Percentiles rank a stretch among this genome's conserved stretches.
phyloP scores from a whole-genome alignment of 2,888 invertebrate species.

The Pollenia labialis region DNA sequence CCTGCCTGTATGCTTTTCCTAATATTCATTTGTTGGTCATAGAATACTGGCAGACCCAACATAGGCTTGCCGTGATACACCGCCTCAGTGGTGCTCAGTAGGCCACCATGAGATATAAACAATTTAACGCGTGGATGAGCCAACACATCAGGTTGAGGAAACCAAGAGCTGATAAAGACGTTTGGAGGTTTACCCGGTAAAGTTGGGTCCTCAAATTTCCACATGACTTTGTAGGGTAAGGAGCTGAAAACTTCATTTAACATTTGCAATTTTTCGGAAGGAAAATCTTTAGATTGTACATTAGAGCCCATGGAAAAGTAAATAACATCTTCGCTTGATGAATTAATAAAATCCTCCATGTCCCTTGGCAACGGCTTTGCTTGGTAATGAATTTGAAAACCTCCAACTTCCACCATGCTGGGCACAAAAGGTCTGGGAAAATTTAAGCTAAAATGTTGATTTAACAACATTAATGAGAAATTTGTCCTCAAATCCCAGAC shows the following conservation, averaged over 20 bases:
- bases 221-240: constrained; percentile 79
- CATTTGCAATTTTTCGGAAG: constrained; percentile 74
- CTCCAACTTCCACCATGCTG: constrained; percentile 83
- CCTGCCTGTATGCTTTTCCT: constrained; percentile 76
- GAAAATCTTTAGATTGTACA: constrained; percentile 78
- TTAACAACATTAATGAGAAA: constrained; percentile 79
- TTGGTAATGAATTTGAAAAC: constrained; percentile 80
- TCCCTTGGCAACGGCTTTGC: constrained; percentile 79
- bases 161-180: constrained; percentile 80
- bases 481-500: constrained; percentile 76
- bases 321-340: constrained; percentile 83
- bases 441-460: constrained; percentile 81
- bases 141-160: constrained; percentile 81
- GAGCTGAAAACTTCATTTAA: constrained; percentile 70
- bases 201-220: constrained; percentile 83
- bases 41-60: constrained; percentile 84
- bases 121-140: constrained; percentile 83
- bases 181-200: constrained; percentile 77
- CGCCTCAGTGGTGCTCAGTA: constrained; percentile 83
- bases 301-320: constrained; percentile 85
- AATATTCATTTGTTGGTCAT: constrained; percentile 84
- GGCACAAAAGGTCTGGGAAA: constrained; percentile 81
- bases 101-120: constrained; percentile 84
- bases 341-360: constrained; percentile 82
- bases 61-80: constrained; percentile 83